phyloP scores from a whole-genome alignment of 2,888 invertebrate genomes.

The Octodonta nipae region DNA sequence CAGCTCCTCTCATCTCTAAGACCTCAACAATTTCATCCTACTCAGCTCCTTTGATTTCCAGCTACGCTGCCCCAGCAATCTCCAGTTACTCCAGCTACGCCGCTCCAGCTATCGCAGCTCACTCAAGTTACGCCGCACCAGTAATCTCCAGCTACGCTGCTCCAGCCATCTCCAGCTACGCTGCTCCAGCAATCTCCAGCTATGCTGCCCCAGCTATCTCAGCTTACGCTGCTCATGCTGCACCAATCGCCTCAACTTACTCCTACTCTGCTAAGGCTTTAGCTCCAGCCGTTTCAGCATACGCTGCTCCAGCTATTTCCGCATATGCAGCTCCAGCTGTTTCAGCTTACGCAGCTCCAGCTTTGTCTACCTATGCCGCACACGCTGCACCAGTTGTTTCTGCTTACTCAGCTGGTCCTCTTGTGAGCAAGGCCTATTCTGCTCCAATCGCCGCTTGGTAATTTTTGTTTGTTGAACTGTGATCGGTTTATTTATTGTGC shows the following conservation, averaged over 20 bases:
- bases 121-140: slow-evolving; percentile 28
- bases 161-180: slow-evolving; percentile 21
- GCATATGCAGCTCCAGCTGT: slow-evolving; percentile 32
- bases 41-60: slow-evolving; percentile 23
- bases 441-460: slow-evolving; percentile 3
- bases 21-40: too few species aligned
- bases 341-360: slow-evolving; percentile 32
- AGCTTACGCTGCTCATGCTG: slow-evolving; percentile 27
- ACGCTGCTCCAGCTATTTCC: slow-evolving; percentile 21
- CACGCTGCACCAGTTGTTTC: slow-evolving; percentile 34
- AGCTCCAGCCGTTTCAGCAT: slow-evolving; percentile 37
- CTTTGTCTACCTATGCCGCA: slow-evolving; percentile 22
- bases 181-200: slow-evolving; percentile 21
- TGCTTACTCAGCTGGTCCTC: slow-evolving; percentile 33
- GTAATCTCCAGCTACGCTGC: slow-evolving; percentile 28
- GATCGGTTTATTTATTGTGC: too few species aligned
- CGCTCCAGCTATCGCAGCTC: slow-evolving; percentile 17
- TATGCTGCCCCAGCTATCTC: slow-evolving; percentile 23
- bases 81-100: slow-evolving; percentile 16
- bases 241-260: slow-evolving; percentile 40
- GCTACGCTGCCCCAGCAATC: slow-evolving; percentile 18
- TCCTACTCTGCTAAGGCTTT: slow-evolving; percentile 45
- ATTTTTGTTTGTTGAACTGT: too few species aligned
- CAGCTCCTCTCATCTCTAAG: slow-evolving; percentile 20
- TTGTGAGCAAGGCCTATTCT: slow-evolving; percentile 3